Percentiles rank a stretch among this genome's conserved stretches.
These are phyloP conservation scores for Hormaphis cornu DNA, from an alignment of 1,140 invertebrate species.

Conservation along the genomic window DNA sequence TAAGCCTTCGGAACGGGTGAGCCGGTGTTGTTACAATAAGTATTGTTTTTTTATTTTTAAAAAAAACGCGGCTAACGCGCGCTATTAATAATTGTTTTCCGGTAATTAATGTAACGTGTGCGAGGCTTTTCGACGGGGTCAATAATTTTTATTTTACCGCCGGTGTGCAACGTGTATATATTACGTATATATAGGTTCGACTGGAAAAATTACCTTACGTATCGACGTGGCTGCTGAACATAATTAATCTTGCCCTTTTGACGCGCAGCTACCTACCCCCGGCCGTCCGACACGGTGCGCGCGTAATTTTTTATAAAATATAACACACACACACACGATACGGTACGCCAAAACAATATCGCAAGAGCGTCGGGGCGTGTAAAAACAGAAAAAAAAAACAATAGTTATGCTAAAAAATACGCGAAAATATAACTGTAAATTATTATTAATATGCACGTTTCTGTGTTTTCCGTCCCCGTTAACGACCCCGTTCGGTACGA, in stretches of 20 bases:
- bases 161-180: no score
- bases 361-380: no score
- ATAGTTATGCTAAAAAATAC: background rate
- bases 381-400: background rate
- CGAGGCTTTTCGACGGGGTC: conserved; percentile 29
- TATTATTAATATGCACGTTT: background rate
- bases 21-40: no score
- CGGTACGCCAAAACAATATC: no score
- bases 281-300: no score
- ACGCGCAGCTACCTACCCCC: background rate
- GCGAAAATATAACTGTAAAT: background rate
- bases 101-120: conserved; percentile 28
- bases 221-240: no score
- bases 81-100: conserved; percentile 32
- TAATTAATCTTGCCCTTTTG: conserved; percentile 28
- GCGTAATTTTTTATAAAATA: no score
- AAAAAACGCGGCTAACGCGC: conserved; percentile 22
- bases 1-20: background rate
- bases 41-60: no score
- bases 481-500: background rate
- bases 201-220: no score
- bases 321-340: background rate
- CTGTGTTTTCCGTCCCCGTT: background rate
- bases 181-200: no score
- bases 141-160: conserved; percentile 18